These are phyloP conservation scores for Parnassius glacialis DNA, from an alignment of 2,888 invertebrate species.

Conservation along the genomic window DNA sequence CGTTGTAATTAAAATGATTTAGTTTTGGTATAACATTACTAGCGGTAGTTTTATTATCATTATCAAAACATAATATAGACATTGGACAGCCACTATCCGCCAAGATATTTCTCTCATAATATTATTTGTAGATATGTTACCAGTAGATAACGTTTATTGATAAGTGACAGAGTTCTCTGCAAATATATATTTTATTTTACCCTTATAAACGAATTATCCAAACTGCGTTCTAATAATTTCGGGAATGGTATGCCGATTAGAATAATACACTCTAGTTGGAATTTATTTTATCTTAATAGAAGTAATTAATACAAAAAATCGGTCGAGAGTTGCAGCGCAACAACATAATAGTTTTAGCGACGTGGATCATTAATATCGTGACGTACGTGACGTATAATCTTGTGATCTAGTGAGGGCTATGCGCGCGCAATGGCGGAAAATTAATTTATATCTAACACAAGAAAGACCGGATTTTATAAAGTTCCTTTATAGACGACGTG, in stretches of 20 bases:
- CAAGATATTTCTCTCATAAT: too few relatives aligned
- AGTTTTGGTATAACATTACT: too few relatives aligned
- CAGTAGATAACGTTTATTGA: too few relatives aligned
- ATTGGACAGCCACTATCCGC: too few relatives aligned
- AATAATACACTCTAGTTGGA: slow-evolving; percentile 19
- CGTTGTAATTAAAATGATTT: neutral
- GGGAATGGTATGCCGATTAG: slow-evolving; percentile 1
- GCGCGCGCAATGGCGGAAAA: neutral
- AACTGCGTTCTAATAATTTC: too few relatives aligned
- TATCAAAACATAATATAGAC: too few relatives aligned
- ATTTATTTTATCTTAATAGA: slow-evolving; percentile 20
- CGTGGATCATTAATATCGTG: slow-evolving; percentile 19
- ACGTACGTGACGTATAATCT: slow-evolving; percentile 24
- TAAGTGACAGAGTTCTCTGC: too few relatives aligned
- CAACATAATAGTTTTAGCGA: neutral
- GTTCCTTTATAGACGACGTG: slow-evolving; percentile 16
- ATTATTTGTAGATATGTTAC: too few relatives aligned
- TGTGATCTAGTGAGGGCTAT: slow-evolving; percentile 21
- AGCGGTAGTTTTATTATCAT: too few relatives aligned
- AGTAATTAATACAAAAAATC: slow-evolving; percentile 12
- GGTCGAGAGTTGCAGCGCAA: slow-evolving; percentile 2
- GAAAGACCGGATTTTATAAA: neutral
- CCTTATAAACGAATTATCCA: too few relatives aligned
- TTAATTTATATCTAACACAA: slow-evolving; percentile 3
- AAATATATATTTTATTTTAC: too few relatives aligned